A percentile compares a stretch with the other conserved stretches of the same genome.
Conservation (phyloP, 2,888 invertebrate genomes). For the Tipula lateralis region DNA sequence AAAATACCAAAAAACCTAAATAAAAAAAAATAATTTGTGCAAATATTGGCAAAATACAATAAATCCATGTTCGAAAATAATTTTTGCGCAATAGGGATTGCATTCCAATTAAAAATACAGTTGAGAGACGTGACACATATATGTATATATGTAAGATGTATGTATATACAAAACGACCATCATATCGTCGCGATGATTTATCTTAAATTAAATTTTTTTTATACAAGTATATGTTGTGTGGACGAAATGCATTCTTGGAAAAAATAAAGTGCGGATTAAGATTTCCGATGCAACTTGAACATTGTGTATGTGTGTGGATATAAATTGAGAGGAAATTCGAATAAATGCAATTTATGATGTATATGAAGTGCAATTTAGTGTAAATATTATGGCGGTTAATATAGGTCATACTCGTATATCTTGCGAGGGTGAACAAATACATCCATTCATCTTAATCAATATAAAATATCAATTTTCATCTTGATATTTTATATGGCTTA, state of each 20-base stretch:
- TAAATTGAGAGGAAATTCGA: not conserved
- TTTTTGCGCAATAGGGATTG: slow-evolving; percentile 19
- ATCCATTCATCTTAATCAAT: slow-evolving; percentile 19
- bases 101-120: not conserved
- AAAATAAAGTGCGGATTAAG: not conserved
- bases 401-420: not conserved
- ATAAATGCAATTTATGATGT: not conserved
- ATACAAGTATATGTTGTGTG: not conserved
- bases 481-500: not conserved
- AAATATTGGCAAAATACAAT: slow-evolving; percentile 12
- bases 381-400: not conserved
- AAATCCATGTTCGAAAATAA: not conserved
- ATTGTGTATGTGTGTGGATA: not conserved
- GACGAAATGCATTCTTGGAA: not conserved
- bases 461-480: slow-evolving; percentile 15
- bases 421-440: not conserved
- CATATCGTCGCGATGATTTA: not conserved
- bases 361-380: not conserved
- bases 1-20: not conserved
- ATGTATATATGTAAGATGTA: not conserved
- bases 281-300: not conserved
- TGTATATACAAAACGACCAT: not conserved
- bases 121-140: not conserved
- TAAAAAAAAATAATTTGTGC: not conserved
- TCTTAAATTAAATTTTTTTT: not conserved